A percentile compares a stretch with the other conserved stretches of the same genome.
Conservation (phyloP, 2,113 vertebrate species). For the Pimephales promelas region DNA sequence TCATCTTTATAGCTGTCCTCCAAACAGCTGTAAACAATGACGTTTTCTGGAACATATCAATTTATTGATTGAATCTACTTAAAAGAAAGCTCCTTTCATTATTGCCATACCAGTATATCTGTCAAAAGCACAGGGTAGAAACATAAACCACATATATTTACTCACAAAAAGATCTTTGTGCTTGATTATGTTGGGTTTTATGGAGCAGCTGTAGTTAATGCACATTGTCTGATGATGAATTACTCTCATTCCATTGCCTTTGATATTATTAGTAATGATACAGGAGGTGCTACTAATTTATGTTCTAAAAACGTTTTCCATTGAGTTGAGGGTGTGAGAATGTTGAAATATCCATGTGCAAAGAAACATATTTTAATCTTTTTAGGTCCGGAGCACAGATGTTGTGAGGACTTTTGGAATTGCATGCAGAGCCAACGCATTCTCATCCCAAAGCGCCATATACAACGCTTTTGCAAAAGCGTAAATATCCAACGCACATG, state of each 20-base stretch:
- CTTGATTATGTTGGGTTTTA: background rate
- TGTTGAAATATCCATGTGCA: background rate
- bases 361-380: background rate
- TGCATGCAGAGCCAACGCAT: too few relatives aligned
- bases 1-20: slow-evolving; percentile 33
- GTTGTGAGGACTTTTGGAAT: background rate
- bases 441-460: too few relatives aligned
- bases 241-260: background rate
- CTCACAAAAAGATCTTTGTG: background rate
- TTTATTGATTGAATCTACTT: slow-evolving; percentile 47
- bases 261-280: background rate
- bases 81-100: slow-evolving; percentile 33
- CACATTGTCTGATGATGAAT: background rate
- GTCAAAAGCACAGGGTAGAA: background rate
- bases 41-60: slow-evolving; percentile 23
- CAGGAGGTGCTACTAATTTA: background rate
- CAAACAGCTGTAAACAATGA: slow-evolving; percentile 39
- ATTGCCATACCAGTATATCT: slow-evolving; percentile 32
- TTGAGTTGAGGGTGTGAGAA: background rate
- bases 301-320: background rate
- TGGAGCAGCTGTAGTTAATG: background rate
- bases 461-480: too few relatives aligned
- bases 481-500: too few relatives aligned
- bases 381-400: too few relatives aligned
- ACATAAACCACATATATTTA: slow-evolving; percentile 13